Base-by-base conservation (phyloP, 92 coral and sea anemone species). In the Porites divaricata region DNA sequence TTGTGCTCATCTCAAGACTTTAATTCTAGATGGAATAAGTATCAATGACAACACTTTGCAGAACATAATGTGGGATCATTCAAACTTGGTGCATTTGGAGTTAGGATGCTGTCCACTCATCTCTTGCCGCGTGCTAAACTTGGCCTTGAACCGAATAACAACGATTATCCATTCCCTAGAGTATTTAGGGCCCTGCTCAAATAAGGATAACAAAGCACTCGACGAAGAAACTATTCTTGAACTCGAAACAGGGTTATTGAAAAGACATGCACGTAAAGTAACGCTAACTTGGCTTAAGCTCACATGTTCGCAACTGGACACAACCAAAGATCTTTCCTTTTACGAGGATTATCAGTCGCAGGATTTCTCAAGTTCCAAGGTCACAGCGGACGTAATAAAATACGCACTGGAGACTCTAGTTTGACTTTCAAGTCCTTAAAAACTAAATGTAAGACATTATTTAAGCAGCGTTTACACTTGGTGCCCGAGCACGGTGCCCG, bases 61-160 rank as follows among this genome's bases (percentile, higher is more conserved):
- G 20, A 68, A 57, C 20, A 83, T 84, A 23, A 79, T 73, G 75
- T 93, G 96, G 96, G 76, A 68, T 26, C 63, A 16, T 24, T 59
- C 91, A 3, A 48, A 62, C 6, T 66, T 93, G 72, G 67, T 84
- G 35, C 73, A 84, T 52, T 76, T 93, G 72, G 96, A 93, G 67
- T 59, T 93, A 24, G 92, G 96, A 45, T 93, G 92, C 88, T 90
- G 93, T 72, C 90, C 93, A 13, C 78, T 93, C 8, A 83, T 90
- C 49, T 69, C 93, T 17, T 67, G 91, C 4, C 22, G 26, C 54
- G 92, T 90, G 8, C 83, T 93, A 12, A 78, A 72, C 8, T 45
- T 21, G 20, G 22, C 74, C 24, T 68, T 93, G 73, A 71, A 85
- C 24, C 70, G 54, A 2, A 24, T 93, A 17, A 71, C 93, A 63